Conservation (phyloP, 2,113 vertebrate genomes). For the Rhynchopsitta pachyrhyncha region DNA sequence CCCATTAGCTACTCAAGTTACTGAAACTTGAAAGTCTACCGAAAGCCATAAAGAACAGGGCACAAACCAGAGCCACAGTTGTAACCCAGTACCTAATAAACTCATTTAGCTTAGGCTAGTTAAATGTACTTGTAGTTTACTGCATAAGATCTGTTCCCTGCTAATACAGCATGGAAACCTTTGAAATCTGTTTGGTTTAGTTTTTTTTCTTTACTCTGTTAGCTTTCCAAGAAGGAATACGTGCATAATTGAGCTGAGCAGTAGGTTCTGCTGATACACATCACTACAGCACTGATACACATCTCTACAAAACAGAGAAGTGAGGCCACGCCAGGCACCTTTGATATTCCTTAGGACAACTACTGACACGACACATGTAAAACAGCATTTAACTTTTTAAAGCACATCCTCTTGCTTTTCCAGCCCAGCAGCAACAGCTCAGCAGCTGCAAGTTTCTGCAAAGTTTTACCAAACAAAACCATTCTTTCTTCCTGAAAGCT, state of each 20-base stretch:
- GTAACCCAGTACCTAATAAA: background rate
- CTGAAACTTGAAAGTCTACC: background rate
- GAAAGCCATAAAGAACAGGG: background rate
- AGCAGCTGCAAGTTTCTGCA: background rate
- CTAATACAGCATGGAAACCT: background rate
- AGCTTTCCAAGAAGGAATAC: background rate
- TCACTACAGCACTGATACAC: background rate
- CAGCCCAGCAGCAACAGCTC: background rate
- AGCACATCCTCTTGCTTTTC: background rate
- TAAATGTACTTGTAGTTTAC: accelerated
- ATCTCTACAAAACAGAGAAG: background rate
- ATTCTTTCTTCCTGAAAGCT: background rate
- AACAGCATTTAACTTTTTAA: background rate
- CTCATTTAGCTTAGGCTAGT: background rate
- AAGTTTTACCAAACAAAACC: background rate
- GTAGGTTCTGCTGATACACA: background rate
- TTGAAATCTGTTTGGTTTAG: background rate
- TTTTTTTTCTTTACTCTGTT: background rate
- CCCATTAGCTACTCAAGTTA: background rate
- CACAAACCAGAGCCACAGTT: background rate
- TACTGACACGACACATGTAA: background rate
- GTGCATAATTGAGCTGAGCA: background rate
- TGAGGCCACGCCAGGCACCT: background rate
- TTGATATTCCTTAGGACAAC: background rate
- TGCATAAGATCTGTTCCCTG: background rate